Base-by-base conservation (phyloP, 2,113 vertebrate genomes). In the Menura novaehollandiae region DNA sequence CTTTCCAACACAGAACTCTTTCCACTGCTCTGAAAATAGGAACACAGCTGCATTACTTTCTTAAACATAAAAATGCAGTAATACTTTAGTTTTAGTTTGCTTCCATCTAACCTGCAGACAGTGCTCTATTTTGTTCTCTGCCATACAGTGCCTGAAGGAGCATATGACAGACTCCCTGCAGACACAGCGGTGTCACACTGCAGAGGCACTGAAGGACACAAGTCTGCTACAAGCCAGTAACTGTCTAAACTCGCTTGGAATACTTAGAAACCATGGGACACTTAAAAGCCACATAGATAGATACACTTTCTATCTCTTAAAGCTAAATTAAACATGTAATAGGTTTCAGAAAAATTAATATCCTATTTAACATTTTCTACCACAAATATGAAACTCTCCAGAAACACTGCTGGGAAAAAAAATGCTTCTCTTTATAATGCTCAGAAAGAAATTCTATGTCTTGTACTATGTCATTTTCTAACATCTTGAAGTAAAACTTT, bases 1-100 rank as follows among this genome's bases (percentile, higher is more conserved):
- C 99, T 99, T 97, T 99, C 99, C 94, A 99, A 97, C 74, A 99
- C 99, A 8, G 99, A 99, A 97, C 99, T 99, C 97, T 99, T 99
- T 74, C 99, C 99, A 84, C 99, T 99, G 98, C 99, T 99, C 99
- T 99, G 98, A 97, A 98, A 97, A 96, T 49, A 64, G 18, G 88
- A 97, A 95, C 67, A 96, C 18, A 96, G 44, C 35, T 33, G 68
- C 62, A 32, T 95, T 49, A 96, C 46, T 62, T 75, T 81, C 56
- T 90, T 95, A 86, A 88, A 88, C 43, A 82, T 15, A 37, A 91
- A 88, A 89, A 88, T 14, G 13, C 7, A 75, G 19, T 13, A 41
- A 22, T 52, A 37, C 18, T 90, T 76, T 35, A 67, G 46, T 20
- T 90, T 76, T 35, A 67, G 46, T 15, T 77, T 66, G 58, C 7